Percentiles rank a stretch among this genome's conserved stretches.
Conservation (phyloP, 2,113 vertebrate species). For the Clupea harengus region DNA sequence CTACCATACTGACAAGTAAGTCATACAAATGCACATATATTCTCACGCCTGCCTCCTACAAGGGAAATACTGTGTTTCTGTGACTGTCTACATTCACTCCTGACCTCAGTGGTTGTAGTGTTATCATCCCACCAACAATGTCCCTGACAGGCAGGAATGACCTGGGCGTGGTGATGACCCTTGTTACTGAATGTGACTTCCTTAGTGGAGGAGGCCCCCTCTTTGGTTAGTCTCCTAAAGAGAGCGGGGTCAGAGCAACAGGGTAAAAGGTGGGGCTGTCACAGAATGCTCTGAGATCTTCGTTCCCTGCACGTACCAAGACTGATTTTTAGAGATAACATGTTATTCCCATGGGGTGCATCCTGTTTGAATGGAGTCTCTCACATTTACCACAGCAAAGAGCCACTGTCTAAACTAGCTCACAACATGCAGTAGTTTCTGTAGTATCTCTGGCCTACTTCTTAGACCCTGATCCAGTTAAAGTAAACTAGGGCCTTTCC, state of each 20-base stretch:
- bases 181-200: background rate
- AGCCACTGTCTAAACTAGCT: background rate
- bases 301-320: background rate
- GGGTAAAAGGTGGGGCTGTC: background rate
- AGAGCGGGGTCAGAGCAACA: background rate
- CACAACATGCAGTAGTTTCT: background rate
- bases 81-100: background rate
- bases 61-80: background rate
- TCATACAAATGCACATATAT: background rate
- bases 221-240: background rate
- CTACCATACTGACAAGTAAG: too few species aligned
- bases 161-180: background rate
- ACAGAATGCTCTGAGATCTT: background rate
- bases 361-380: constrained; percentile 20
- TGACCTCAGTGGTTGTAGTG: background rate
- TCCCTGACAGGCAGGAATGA: background rate
- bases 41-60: background rate
- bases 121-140: background rate
- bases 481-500: constrained; percentile 27
- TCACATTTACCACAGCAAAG: background rate
- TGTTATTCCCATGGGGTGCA: constrained; percentile 14
- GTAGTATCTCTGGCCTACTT: background rate
- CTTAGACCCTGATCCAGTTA: constrained; percentile 1
- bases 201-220: background rate
- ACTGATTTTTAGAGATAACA: constrained; percentile 14